phyloP scores from a whole-genome alignment of 2,888 invertebrate genomes.

The Eustalomyia histrio region DNA sequence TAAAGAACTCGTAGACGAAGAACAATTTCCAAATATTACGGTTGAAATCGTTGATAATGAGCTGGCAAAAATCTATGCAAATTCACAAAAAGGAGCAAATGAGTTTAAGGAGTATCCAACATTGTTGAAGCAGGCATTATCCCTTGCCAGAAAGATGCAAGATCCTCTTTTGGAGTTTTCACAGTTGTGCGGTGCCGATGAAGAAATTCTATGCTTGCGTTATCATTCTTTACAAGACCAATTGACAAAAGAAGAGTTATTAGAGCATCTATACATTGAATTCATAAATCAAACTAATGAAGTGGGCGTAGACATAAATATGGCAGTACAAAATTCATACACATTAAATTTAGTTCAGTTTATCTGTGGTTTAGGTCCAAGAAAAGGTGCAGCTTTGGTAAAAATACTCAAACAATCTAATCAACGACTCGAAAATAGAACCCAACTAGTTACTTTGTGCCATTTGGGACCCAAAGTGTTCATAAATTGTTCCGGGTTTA shows the following conservation, averaged over 20 bases:
- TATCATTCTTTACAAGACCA: slow-evolving; percentile 94
- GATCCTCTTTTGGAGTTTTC: slow-evolving; percentile 98
- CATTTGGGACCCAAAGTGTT: slow-evolving; percentile 99
- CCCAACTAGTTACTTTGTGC: slow-evolving; percentile 95
- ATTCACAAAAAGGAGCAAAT: slow-evolving; percentile 88
- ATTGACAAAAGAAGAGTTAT: slow-evolving; percentile 89
- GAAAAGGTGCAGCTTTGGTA: slow-evolving; percentile 93
- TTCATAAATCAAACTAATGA: slow-evolving; percentile 97
- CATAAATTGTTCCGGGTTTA: slow-evolving; percentile 99
- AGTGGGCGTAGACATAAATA: slow-evolving; percentile 98
- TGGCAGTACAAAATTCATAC: slow-evolving; percentile 93
- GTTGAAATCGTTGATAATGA: slow-evolving; percentile 97
- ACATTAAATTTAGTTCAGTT: slow-evolving; percentile 96
- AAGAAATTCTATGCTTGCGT: slow-evolving; percentile 96
- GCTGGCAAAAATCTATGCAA: slow-evolving; percentile 94
- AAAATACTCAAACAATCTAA: slow-evolving; percentile 94
- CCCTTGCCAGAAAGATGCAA: slow-evolving; percentile 93
- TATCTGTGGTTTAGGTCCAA: slow-evolving; percentile 96
- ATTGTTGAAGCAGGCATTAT: slow-evolving; percentile 94
- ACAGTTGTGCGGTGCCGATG: slow-evolving; percentile 96
- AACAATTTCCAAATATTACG: slow-evolving; percentile 91
- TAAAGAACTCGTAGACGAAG: slow-evolving; percentile 87
- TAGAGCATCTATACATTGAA: slow-evolving; percentile 92
- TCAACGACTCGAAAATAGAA: slow-evolving; percentile 94
- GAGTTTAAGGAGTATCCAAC: slow-evolving; percentile 97